Evolutionary conservation across 1,140 invertebrate species (phyloP), one percentile per base, ranked within the genome.

Genomic region (Cydia amplana): DNA sequence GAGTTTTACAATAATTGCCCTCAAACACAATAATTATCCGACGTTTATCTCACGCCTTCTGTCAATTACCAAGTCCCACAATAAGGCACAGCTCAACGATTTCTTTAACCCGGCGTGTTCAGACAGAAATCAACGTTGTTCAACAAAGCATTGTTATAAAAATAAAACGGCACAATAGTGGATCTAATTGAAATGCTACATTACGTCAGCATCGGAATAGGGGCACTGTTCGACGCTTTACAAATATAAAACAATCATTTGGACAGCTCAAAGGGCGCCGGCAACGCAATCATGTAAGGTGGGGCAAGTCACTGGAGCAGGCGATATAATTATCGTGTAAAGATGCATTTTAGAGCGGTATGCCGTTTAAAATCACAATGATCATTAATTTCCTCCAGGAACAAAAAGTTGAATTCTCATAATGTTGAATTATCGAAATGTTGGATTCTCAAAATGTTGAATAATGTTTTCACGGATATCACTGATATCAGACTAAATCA

Each of bases 201-300:
- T 91, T 89, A 88, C 89, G 86, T 85, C 85, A 90, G 82, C 75
- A 72, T 20, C 46, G 79, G 81, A 85, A 88, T 87, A 88, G 87
- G 83, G 85, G 87, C 84, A 86, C 84, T 86, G 83, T 82, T 82
- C 82, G 78, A 80, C 82, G 81, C 86, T 89, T 87, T 87, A 89
- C 84, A 89, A 90, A 90, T 92, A 89, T 92, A 92, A 92, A 92
- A 91, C 90, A 92, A 92, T 92, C 86, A 88, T 90, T 90, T 88
- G 85, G 87, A 90, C 83, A 85, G 86, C 83, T 88, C 86, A 91
- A 91, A 92, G 85, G 86, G 85, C 80, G 85, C 83, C 78, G 83
- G 82, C 86, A 91, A 86, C 83, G 86, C 88, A 87, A 91, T 78
- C 77, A 74, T 67, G 64, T 70, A 46, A 77, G 65, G 63, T 81